phyloP scores from a whole-genome alignment of 1,140 invertebrate species.

The Drosophila biarmipes region DNA sequence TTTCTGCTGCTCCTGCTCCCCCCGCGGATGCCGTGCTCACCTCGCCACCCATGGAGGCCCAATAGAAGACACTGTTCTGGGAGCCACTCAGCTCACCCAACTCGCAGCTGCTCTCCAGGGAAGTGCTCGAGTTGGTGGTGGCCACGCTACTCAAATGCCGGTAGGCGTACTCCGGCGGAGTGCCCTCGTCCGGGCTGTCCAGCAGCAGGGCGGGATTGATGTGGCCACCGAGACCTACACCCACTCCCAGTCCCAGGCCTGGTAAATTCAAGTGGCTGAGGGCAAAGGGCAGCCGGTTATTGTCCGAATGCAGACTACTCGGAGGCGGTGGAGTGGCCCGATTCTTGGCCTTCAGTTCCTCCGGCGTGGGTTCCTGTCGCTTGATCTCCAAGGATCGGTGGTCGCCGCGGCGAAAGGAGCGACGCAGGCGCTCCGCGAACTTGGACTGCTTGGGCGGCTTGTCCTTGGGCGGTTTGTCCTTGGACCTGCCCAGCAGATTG shows the following conservation, averaged over 20 bases:
- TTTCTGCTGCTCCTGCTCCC: slow-evolving; percentile 15
- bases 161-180: slow-evolving; percentile 80
- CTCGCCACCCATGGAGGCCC: slow-evolving; percentile 78
- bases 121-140: slow-evolving; percentile 79
- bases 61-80: slow-evolving; percentile 67
- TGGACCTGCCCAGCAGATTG: slow-evolving; percentile 61
- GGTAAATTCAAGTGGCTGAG: slow-evolving; percentile 65
- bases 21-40: slow-evolving; percentile 55
- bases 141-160: slow-evolving; percentile 79
- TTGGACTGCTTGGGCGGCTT: slow-evolving; percentile 73
- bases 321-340: slow-evolving; percentile 41
- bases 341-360: slow-evolving; percentile 43
- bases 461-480: slow-evolving; percentile 61
- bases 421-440: slow-evolving; percentile 70
- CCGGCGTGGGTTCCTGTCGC: slow-evolving; percentile 47
- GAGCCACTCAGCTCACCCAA: slow-evolving; percentile 63
- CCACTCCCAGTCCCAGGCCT: slow-evolving; percentile 54
- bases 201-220: slow-evolving; percentile 76
- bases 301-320: slow-evolving; percentile 29
- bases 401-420: slow-evolving; percentile 74
- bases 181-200: slow-evolving; percentile 80
- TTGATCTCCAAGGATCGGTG: slow-evolving; percentile 77
- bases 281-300: slow-evolving; percentile 46
- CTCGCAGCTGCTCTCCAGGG: slow-evolving; percentile 76
- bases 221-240: slow-evolving; percentile 60